phyloP scores from a whole-genome alignment of 2,888 invertebrate genomes.

The Calephelis perditalis region DNA sequence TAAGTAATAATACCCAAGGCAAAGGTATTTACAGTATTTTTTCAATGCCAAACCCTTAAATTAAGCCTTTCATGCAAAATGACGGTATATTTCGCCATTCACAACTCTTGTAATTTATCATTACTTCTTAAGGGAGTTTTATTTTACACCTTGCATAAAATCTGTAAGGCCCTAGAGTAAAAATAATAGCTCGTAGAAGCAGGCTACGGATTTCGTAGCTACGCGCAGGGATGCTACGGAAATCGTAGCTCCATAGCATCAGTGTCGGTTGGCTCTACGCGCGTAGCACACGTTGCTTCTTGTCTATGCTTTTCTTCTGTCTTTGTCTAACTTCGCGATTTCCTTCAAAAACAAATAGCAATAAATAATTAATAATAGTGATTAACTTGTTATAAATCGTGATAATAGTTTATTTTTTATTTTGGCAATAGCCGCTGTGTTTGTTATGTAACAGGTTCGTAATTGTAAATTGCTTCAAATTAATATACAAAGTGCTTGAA shows the following conservation, averaged over 20 bases:
- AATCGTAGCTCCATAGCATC: conserved; percentile 34
- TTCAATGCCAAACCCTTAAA: too few relatives aligned
- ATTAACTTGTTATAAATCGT: conserved; percentile 22
- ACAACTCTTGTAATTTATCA: conserved; percentile 3
- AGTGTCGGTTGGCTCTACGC: conserved; percentile 33
- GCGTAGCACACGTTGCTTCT: conserved; percentile 31
- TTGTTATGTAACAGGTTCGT: conserved; percentile 31
- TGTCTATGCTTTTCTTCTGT: conserved; percentile 30
- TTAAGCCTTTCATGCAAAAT: too few relatives aligned
- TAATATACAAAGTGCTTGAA: conserved; percentile 1
- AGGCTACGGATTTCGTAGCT: conserved; percentile 29
- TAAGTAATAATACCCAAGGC: too few relatives aligned
- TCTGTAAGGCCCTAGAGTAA: conserved; percentile 4
- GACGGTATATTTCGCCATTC: neutral
- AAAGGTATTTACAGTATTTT: too few relatives aligned
- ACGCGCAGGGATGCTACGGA: conserved; percentile 34
- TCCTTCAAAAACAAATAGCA: conserved; percentile 30
- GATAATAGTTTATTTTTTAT: conserved; percentile 17
- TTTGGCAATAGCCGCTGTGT: conserved; percentile 20
- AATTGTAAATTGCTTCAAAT: neutral
- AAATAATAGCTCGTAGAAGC: conserved; percentile 23
- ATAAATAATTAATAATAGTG: conserved; percentile 28
- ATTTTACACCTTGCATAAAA: conserved; percentile 1
- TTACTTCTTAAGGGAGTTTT: conserved; percentile 4
- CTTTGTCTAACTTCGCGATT: conserved; percentile 37